These are phyloP conservation scores for Nothocercus nigrocapillus DNA, from an alignment of 2,113 vertebrate genomes.

Conservation along the genomic window DNA sequence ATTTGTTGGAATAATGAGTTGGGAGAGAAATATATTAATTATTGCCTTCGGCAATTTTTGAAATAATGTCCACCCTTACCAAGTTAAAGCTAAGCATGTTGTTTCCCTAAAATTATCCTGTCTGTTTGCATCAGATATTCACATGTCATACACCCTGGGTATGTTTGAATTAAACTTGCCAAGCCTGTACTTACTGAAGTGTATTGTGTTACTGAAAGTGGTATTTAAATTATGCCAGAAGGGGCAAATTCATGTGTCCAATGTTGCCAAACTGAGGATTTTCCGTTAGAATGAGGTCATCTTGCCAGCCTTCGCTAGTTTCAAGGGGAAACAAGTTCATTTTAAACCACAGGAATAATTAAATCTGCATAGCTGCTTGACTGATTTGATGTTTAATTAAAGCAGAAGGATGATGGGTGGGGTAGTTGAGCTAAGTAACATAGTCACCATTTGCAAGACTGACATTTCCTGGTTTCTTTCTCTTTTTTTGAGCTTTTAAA, in stretches of 20 bases:
- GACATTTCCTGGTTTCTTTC: neutral
- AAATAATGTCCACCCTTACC: neutral
- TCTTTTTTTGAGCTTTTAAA: neutral
- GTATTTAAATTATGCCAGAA: neutral
- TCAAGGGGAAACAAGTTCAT: slow-evolving; percentile 43
- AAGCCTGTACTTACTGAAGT: neutral
- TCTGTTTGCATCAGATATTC: neutral
- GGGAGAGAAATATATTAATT: neutral
- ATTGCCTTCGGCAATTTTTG: neutral
- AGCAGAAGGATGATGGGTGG: slow-evolving; percentile 6
- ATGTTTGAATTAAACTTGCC: slow-evolving; percentile 1
- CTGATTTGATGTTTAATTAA: slow-evolving; percentile 45
- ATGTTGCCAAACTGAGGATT: neutral
- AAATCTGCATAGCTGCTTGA: slow-evolving; percentile 38
- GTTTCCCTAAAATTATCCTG: neutral
- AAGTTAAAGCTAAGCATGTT: neutral
- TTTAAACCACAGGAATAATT: slow-evolving; percentile 18
- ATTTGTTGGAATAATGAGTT: neutral
- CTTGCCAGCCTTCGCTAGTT: slow-evolving; percentile 30
- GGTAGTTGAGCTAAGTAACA: neutral
- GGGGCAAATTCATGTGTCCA: neutral
- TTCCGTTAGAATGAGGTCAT: slow-evolving; percentile 24
- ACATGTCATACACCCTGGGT: neutral
- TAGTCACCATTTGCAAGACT: neutral
- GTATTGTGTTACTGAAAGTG: neutral